Conservation (phyloP, 2,113 vertebrate genomes). For the Columba janthina region DNA sequence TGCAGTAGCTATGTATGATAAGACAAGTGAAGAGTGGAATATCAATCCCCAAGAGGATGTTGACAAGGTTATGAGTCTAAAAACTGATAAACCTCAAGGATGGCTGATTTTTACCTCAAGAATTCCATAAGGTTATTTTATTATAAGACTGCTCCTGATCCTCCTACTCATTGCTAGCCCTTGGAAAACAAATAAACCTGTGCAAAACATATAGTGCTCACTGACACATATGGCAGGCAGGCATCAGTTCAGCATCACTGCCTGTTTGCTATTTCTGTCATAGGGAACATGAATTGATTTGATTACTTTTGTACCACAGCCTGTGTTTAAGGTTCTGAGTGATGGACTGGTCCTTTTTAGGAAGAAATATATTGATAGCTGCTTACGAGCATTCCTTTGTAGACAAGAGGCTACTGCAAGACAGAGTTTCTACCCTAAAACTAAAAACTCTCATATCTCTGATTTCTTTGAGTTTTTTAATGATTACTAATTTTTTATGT, state of each 20-base stretch:
- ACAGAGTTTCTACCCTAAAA: neutral
- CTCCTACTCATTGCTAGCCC: neutral
- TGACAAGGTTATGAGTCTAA: neutral
- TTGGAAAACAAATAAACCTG: conserved; percentile 30
- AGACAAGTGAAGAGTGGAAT: neutral
- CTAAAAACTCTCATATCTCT: neutral
- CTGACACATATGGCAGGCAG: neutral
- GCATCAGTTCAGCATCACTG: conserved; percentile 8
- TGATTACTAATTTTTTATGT: neutral
- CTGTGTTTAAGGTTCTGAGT: neutral
- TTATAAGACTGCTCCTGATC: neutral
- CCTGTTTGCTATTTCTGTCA: neutral
- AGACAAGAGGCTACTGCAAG: neutral
- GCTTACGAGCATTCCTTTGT: neutral
- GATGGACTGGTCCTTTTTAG: neutral
- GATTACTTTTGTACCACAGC: neutral
- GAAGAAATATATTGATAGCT: neutral
- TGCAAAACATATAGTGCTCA: neutral
- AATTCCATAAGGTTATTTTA: neutral
- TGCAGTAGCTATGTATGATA: neutral
- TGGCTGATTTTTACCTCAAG: neutral
- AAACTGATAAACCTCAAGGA: neutral
- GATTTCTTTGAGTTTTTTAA: neutral
- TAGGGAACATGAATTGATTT: neutral
- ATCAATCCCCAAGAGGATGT: neutral